Evolutionary conservation across 2,797 vertebrate species (phyloP).

Genomic region (Sciaenops ocellatus): DNA sequence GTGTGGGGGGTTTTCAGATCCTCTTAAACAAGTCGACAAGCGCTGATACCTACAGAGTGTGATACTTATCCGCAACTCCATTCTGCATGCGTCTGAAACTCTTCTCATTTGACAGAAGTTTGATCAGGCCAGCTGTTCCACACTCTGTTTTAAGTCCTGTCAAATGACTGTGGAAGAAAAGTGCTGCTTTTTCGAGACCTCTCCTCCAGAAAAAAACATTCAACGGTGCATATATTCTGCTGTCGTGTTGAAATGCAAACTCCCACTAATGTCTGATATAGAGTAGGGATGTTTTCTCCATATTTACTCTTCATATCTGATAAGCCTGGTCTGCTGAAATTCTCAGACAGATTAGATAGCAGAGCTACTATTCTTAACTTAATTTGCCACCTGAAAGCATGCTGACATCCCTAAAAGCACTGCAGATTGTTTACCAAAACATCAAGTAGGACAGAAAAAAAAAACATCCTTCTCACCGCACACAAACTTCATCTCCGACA

Average conservation of each 20-base stretch:
- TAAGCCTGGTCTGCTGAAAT: constrained; percentile 1
- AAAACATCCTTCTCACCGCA: constrained; percentile 12
- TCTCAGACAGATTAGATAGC: constrained; percentile 12
- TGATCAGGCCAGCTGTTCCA: constrained; percentile 16
- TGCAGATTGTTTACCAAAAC: constrained; percentile 15
- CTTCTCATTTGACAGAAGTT: constrained; percentile 7
- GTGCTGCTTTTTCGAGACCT: neutral
- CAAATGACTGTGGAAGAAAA: constrained; percentile 6
- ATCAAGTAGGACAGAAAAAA: constrained; percentile 7
- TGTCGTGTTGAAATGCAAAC: constrained; percentile 9
- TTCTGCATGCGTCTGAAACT: constrained; percentile 6
- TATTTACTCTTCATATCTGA: constrained; percentile 2
- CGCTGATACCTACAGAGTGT: constrained; percentile 4
- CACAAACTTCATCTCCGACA: constrained; percentile 18
- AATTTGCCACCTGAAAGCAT: constrained; percentile 44
- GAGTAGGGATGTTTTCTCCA: constrained; percentile 2
- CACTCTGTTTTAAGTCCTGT: constrained; percentile 14
- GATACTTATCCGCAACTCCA: neutral
- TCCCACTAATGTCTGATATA: neutral
- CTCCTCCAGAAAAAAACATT: neutral
- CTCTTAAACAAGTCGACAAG: neutral
- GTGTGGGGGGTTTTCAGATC: neutral
- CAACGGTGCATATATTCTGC: neutral
- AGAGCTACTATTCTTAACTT: constrained; percentile 16
- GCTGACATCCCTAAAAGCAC: constrained; percentile 24